phyloP scores from a whole-genome alignment of 2,888 invertebrate genomes.

The Rotaria sp. region DNA sequence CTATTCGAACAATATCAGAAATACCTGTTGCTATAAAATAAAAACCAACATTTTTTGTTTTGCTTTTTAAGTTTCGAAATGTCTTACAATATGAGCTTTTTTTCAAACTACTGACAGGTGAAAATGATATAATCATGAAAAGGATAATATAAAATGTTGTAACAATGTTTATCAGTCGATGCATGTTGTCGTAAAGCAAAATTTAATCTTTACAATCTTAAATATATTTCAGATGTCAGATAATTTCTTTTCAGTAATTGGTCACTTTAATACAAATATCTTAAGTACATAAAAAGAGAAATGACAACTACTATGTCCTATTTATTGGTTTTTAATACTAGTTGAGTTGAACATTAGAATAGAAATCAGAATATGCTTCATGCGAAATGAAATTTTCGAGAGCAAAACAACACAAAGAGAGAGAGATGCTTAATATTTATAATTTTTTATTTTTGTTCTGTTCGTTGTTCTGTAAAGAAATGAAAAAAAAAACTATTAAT shows the following conservation, averaged over 20 bases:
- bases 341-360: neutral
- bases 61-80: too few species aligned
- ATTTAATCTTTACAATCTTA: neutral
- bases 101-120: neutral
- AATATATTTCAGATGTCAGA: too few species aligned
- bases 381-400: neutral
- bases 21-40: neutral
- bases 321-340: neutral
- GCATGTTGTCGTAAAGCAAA: neutral
- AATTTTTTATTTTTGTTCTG: neutral
- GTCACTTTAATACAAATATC: neutral
- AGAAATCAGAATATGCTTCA: too few species aligned
- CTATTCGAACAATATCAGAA: neutral
- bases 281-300: neutral
- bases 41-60: too few species aligned
- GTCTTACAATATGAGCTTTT: neutral
- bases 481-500: neutral
- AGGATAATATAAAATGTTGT: neutral
- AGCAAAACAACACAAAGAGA: neutral
- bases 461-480: neutral
- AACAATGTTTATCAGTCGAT: neutral
- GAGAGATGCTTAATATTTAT: neutral
- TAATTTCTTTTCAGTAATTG: too few species aligned
- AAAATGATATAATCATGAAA: neutral
- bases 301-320: too few species aligned